Evolutionary conservation across 2,797 vertebrate species (phyloP), one percentile per base, ranked within the genome.

Genomic region (Erethizon dorsatum): DNA sequence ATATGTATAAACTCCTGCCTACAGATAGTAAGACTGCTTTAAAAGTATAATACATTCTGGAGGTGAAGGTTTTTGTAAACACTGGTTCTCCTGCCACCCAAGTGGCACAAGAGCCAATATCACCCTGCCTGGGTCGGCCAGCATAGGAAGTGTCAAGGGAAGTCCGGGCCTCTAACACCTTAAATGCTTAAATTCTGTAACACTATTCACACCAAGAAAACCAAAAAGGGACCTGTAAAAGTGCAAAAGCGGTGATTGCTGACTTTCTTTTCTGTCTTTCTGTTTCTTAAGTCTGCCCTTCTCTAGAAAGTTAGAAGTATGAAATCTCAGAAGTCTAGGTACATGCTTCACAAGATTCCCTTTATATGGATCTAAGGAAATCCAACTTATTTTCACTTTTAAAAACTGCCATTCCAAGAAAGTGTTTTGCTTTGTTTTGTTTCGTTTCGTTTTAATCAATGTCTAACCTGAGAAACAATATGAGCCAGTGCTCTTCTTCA

Each of bases 21-120:
- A 90, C n/a, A 90, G 84, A 97, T 97, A 98, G 96, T 95, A 95
- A 94, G 78, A 96, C 88, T 93, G 90, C 96, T 96, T 97, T 96
- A 88, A 96, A 97, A 95, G 86, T 95, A 86, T 63, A 96, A 95
- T 87, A 75, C 45, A 93, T 97, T 96, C 89, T 97, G 89, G 77
- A 96, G 82, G 93, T 80, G 61, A 91, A 95, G 54, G 89, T 94
- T 89, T 82, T 78, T 88, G 47, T 86, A 96, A 97, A 91, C 9
- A 9, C 89, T 94, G 75, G 10, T 37, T 94, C 24, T 83, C 88
- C 50, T 92, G 56, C 95, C 93, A 95, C 96, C 90, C 87, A 90
- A 95, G 87, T 84, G 75, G 50, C 92, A 45, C 28, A 61, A 82
- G 69, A 84, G 69, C 77, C n/a, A 11, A 4, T 56, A 71, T 87